Evolutionary conservation across 1,140 invertebrate genomes (phyloP), one percentile per base, ranked within the genome.

Genomic region (Lordiphosa stackelbergi): DNA sequence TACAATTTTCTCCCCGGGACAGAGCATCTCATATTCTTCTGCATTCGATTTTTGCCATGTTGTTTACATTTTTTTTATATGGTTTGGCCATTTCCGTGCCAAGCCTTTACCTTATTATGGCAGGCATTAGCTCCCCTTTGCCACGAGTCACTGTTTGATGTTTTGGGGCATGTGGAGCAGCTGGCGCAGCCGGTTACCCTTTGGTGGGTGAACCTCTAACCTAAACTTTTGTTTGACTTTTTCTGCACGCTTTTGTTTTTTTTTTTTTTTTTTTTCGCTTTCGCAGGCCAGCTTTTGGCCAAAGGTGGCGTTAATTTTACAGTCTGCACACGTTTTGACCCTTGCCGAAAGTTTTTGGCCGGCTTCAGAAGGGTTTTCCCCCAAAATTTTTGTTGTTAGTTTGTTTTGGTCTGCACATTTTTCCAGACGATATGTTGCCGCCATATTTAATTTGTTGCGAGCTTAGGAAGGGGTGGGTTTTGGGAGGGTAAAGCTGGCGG

Each of bases 391-490:
- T 66, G 65, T 19, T 69, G 65, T 45, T 70, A 78, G 75, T 78
- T 73, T 78, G 52, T 70, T 79, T 70, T 79, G 69, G 69, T 78
- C 74, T 74, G 70, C 74, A 46, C 75, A 64, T 79, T 79, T 79
- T 79, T 79, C 75, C 74, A 81, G 74, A 81, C 74, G 75, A 79
- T 74, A 71, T 79, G 74, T 75, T 79, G 70, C 74, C 75, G 74
- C 75, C 74, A 79, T 79, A 81, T 79, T 79, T 79, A 79, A 79
- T 79, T 79, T 79, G 74, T 79, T 71, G 70, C 70, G 71, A 79
- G 55, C 60, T 74, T 56, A 46, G 55, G 28, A 36, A 16, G 54
- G 19, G 10, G 8, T 19, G 34, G 35, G 19, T 11, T 2, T 16
- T 1, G 34, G 5, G 13, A 13, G 31, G 7, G 16, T 31, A 24